Percentiles rank a stretch among this genome's conserved stretches.
These are phyloP conservation scores for Etia nguti DNA, from an alignment of 2,113 vertebrate species.

Conservation along the genomic window DNA sequence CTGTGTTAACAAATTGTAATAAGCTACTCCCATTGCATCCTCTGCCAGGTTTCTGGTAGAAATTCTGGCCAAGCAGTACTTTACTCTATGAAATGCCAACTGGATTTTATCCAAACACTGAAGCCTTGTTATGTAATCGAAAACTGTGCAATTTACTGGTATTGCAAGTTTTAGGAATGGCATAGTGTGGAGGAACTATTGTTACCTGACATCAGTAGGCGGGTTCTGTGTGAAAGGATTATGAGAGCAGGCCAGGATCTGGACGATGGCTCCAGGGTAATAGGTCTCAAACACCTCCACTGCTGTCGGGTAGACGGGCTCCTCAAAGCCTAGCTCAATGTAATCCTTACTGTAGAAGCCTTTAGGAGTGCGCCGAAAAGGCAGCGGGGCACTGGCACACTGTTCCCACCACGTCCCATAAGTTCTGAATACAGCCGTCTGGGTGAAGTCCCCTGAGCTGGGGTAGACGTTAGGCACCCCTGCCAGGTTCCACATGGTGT, in stretches of 20 bases:
- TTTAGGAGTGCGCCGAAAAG: slow-evolving; percentile 81
- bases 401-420: slow-evolving; percentile 96
- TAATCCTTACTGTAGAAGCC: slow-evolving; percentile 92
- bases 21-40: background rate
- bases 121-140: background rate
- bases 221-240: slow-evolving; percentile 92
- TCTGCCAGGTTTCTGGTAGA: background rate
- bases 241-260: slow-evolving; percentile 94
- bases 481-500: slow-evolving; percentile 98
- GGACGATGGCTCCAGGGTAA: slow-evolving; percentile 92
- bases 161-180: background rate
- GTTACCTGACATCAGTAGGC: slow-evolving; percentile 90
- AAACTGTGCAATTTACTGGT: background rate
- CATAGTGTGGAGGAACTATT: background rate
- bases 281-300: slow-evolving; percentile 96
- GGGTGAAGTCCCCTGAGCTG: slow-evolving; percentile 96
- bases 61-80: background rate
- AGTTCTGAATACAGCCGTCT: slow-evolving; percentile 93
- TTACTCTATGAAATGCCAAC: background rate
- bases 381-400: slow-evolving; percentile 79
- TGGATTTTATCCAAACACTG: background rate
- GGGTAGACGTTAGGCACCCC: slow-evolving; percentile 94
- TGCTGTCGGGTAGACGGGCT: slow-evolving; percentile 92
- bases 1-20: background rate
- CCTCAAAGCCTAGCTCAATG: slow-evolving; percentile 93